Evolutionary conservation across 2,888 invertebrate genomes (phyloP).

Genomic region (Acanthosepion pharaonis): DNA sequence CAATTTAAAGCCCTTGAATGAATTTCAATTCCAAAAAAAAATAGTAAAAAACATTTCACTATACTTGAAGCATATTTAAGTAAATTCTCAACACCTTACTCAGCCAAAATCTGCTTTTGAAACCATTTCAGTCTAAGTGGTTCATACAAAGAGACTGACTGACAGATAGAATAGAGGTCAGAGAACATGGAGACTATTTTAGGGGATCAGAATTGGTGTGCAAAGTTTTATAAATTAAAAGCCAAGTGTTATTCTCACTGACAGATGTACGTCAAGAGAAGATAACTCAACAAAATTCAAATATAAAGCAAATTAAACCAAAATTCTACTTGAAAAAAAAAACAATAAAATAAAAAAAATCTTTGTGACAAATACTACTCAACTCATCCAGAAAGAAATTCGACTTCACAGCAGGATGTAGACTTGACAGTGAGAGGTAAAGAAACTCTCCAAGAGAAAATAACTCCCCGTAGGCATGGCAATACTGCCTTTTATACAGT

Average conservation of each 20-base stretch:
- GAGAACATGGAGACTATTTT: not conserved
- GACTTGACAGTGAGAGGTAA: no score
- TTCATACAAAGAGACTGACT: not conserved
- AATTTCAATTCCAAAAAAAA: not conserved
- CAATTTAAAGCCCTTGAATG: not conserved
- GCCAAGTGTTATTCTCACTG: not conserved
- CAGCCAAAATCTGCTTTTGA: not conserved
- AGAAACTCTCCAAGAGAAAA: no score
- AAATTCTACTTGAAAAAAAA: no score
- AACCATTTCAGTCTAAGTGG: not conserved
- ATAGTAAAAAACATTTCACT: not conserved
- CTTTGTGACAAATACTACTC: no score
- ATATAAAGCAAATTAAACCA: no score
- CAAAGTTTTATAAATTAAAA: not conserved
- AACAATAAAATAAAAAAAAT: no score
- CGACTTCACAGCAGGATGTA: no score
- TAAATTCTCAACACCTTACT: not conserved
- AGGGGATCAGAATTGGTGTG: not conserved
- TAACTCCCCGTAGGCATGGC: no score
- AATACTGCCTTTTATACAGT: no score
- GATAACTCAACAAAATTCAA: no score
- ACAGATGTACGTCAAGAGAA: not conserved
- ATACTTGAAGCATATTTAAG: not conserved
- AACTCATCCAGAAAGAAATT: no score
- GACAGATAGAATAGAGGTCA: not conserved